Evolutionary conservation across 1,140 invertebrate species (phyloP).

Genomic region (Antheraea pernyi): DNA sequence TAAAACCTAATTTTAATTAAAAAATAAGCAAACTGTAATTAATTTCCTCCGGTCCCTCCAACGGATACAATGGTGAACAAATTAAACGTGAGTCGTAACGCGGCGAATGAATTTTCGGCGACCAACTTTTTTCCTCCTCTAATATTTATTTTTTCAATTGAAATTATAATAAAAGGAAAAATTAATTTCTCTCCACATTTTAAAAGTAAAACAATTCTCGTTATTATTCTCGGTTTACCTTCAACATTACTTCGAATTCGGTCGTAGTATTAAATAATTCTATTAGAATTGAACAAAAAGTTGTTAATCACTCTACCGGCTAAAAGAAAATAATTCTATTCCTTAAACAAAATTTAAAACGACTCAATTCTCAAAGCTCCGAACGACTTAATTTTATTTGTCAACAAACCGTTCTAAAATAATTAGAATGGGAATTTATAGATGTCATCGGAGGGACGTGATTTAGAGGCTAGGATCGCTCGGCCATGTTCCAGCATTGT

Average conservation of each 20-base stretch:
- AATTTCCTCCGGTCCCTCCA: slow-evolving; percentile 44
- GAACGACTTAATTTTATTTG: slow-evolving; percentile 62
- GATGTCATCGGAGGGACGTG: slow-evolving; percentile 52
- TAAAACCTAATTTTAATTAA: slow-evolving; percentile 77
- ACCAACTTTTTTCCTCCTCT: slow-evolving; percentile 24
- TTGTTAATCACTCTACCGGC: slow-evolving; percentile 32
- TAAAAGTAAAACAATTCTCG: slow-evolving; percentile 12
- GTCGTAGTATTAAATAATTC: background rate
- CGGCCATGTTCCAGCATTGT: slow-evolving; percentile 31
- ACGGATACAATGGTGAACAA: slow-evolving; percentile 50
- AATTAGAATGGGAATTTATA: slow-evolving; percentile 70
- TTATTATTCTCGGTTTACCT: slow-evolving; percentile 16
- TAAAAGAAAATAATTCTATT: slow-evolving; percentile 51
- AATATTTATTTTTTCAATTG: slow-evolving; percentile 38
- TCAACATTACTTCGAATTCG: slow-evolving; percentile 8
- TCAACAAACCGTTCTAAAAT: slow-evolving; percentile 59
- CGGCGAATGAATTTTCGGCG: slow-evolving; percentile 34
- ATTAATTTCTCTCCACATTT: slow-evolving; percentile 24
- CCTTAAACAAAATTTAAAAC: slow-evolving; percentile 58
- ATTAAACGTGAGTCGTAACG: slow-evolving; percentile 48
- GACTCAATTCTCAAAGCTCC: slow-evolving; percentile 56
- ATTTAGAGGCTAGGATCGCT: slow-evolving; percentile 44
- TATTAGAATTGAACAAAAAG: slow-evolving; percentile 19
- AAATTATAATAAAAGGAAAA: slow-evolving; percentile 34
- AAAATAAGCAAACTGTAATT: slow-evolving; percentile 70